These are phyloP conservation scores for Tortricodes alternella DNA, from an alignment of 2,888 invertebrate species.

Conservation along the genomic window DNA sequence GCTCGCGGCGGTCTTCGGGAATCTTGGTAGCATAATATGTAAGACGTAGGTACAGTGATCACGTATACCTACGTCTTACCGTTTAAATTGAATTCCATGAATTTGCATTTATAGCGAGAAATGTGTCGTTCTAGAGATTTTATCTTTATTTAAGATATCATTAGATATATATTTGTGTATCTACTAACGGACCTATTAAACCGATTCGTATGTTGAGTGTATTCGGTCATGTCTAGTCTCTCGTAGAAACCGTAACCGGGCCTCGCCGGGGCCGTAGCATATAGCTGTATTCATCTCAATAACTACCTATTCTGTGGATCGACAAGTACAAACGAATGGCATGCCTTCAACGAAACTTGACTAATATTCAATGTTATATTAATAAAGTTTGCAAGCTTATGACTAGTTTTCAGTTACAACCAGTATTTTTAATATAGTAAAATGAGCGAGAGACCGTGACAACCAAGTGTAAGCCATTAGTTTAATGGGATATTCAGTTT, in stretches of 20 bases:
- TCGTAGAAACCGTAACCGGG: constrained; percentile 56
- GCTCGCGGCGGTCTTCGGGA: constrained; percentile 45
- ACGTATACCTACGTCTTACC: constrained; percentile 55
- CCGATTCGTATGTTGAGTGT: constrained; percentile 67
- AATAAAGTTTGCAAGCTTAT: constrained; percentile 12
- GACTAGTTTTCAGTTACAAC: constrained; percentile 23
- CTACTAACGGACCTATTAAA: constrained; percentile 63
- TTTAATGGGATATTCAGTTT: too few species aligned
- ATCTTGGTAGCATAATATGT: constrained; percentile 78
- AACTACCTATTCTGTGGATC: constrained; percentile 62
- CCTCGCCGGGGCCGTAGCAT: constrained; percentile 55
- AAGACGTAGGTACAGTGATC: constrained; percentile 54
- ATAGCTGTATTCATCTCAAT: constrained; percentile 59
- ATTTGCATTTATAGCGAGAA: constrained; percentile 81
- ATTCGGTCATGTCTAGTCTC: constrained; percentile 77
- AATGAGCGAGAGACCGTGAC: too few species aligned
- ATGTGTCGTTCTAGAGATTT: constrained; percentile 81
- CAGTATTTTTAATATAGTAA: constrained; percentile 34
- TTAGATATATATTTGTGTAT: constrained; percentile 63
- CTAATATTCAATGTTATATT: constrained; percentile 45
- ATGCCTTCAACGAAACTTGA: constrained; percentile 64
- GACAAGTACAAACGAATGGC: constrained; percentile 77
- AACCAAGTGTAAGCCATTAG: too few species aligned
- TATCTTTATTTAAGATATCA: constrained; percentile 77
- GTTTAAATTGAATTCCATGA: constrained; percentile 80